These are phyloP conservation scores for Achroia grisella DNA, from an alignment of 1,140 invertebrate genomes.

Conservation along the genomic window DNA sequence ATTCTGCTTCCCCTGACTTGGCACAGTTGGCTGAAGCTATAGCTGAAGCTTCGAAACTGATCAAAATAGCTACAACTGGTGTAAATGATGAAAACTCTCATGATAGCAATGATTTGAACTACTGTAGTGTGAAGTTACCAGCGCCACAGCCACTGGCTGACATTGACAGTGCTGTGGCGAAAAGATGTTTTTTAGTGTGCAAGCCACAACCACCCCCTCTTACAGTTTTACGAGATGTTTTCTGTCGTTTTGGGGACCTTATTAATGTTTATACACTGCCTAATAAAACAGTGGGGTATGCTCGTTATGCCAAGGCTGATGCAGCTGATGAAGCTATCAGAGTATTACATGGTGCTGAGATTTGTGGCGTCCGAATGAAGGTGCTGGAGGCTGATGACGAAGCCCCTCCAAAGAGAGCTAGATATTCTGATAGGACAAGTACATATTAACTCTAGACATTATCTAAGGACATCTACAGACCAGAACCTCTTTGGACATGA, in stretches of 20 bases:
- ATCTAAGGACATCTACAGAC: neutral
- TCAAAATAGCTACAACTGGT: constrained; percentile 45
- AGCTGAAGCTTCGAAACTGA: constrained; percentile 50
- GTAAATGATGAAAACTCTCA: constrained; percentile 25
- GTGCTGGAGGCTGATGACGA: constrained; percentile 49
- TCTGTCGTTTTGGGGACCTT: constrained; percentile 91
- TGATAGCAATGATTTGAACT: constrained; percentile 38
- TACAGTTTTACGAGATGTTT: constrained; percentile 88
- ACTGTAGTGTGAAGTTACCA: constrained; percentile 80
- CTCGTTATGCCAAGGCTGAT: constrained; percentile 85
- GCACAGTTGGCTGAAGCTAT: constrained; percentile 47
- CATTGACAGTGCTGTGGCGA: constrained; percentile 53
- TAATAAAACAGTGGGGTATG: constrained; percentile 93
- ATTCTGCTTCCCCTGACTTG: constrained; percentile 36
- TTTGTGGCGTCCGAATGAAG: constrained; percentile 52
- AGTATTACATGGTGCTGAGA: constrained; percentile 46
- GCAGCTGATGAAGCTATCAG: constrained; percentile 79
- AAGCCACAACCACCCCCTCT: constrained; percentile 87
- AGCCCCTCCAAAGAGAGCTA: constrained; percentile 31
- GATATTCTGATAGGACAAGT: constrained; percentile 17
- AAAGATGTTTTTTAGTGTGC: constrained; percentile 79
- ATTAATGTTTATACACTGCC: constrained; percentile 93
- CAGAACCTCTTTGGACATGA: neutral
- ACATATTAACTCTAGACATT: constrained; percentile 6
- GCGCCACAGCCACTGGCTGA: constrained; percentile 81